Conservation (phyloP, 2,888 invertebrate species). For the Hyalella azteca region DNA sequence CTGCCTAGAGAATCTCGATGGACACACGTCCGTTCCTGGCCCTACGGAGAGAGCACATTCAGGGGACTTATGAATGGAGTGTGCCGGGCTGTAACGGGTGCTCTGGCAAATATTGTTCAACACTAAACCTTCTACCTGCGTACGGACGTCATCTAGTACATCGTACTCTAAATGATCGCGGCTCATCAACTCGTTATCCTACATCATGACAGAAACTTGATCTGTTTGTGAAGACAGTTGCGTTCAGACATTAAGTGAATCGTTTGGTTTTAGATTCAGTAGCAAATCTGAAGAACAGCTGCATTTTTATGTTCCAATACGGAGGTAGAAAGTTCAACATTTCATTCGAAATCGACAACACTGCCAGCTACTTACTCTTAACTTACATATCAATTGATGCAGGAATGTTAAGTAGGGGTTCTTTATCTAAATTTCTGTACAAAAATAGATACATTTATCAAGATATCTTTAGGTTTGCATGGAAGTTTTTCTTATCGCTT, state of each 20-base stretch:
- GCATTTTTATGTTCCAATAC: constrained; percentile 11
- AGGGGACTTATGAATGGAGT: constrained; percentile 21
- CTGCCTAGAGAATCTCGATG: constrained; percentile 1
- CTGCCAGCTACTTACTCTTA: constrained; percentile 57
- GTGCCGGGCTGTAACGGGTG: constrained; percentile 35
- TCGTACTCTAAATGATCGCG: too few relatives aligned
- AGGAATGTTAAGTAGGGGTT: constrained; percentile 47
- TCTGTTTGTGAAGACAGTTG: too few relatives aligned
- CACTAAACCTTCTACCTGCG: constrained; percentile 1
- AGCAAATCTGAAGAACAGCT: too few relatives aligned
- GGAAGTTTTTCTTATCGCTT: constrained; percentile 52
- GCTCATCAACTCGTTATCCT: neutral
- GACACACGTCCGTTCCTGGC: neutral
- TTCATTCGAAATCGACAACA: constrained; percentile 47
- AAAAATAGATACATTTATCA: constrained; percentile 57
- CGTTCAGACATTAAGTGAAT: too few relatives aligned
- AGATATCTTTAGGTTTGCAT: constrained; percentile 58
- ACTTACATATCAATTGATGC: constrained; percentile 55
- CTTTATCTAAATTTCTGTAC: constrained; percentile 58
- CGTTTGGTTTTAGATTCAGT: too few relatives aligned
- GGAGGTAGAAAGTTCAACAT: constrained; percentile 25
- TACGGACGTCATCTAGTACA: too few relatives aligned
- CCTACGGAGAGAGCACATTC: constrained; percentile 1
- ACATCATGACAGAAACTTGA: too few relatives aligned
- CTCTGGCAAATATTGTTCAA: constrained; percentile 32